Base-by-base conservation (phyloP, 2,797 vertebrate species). In the Fistularia tabacaria region DNA sequence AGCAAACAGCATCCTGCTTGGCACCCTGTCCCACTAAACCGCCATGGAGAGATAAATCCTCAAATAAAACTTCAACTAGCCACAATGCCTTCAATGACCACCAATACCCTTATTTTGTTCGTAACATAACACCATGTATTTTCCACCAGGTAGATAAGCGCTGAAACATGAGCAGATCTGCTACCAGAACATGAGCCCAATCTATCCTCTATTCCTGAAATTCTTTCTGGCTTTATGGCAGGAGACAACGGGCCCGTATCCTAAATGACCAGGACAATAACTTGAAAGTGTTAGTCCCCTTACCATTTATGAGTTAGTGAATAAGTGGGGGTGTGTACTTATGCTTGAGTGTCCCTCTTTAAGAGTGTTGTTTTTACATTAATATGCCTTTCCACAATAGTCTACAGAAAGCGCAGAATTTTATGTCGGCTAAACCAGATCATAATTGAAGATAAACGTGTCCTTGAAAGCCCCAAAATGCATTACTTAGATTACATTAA, bases 261-360 rank as follows among this genome's bases (percentile, higher is more conserved):
- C 58, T 76, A 51, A 68, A 70, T 76, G 66, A 68, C 41, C 1
- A 0, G 10, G 54, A 71, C 75, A 64, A 76, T 67, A 74, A 63
- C 59, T 64, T 48, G 50, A 77, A 87, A 83, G 79, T 71, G 66
- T 71, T 62, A 47, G 49, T 14, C 54, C 61, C 74, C 40, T 12
- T 62, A 54, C 65, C 54, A 73, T 77, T 78, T 81, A 25, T 25
- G 25, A 25, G 25, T 3, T 25, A 25, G n/a, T n/a, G n/a, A n/a
- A n/a, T n/a, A n/a, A n/a, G n/a, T n/a, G n/a, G n/a, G n/a, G n/a
- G n/a, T n/a, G n/a, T n/a, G n/a, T n/a, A n/a, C n/a, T n/a, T n/a
- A n/a, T n/a, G n/a, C n/a, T n/a, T n/a, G n/a, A n/a, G n/a, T n/a
- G n/a, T n/a, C n/a, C n/a, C n/a, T n/a, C n/a, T n/a, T n/a, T n/a